phyloP scores from a whole-genome alignment of 2,797 vertebrate genomes.

The Epinephelus coioides region DNA sequence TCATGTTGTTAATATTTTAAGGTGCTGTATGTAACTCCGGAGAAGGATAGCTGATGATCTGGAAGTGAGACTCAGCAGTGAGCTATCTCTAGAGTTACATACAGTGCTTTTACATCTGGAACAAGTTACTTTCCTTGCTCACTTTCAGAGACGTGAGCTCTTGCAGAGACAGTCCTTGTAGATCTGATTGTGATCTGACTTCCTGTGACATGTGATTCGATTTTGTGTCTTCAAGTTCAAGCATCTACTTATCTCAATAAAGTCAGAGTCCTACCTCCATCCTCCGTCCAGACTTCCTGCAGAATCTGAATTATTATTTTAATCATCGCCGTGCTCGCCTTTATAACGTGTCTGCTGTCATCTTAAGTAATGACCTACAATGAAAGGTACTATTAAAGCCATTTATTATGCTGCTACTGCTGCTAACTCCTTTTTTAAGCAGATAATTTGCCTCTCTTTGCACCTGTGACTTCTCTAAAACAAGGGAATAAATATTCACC shows the following conservation, averaged over 20 bases:
- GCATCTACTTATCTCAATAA: not conserved
- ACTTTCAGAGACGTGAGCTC: too few species aligned
- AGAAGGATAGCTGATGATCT: too few species aligned
- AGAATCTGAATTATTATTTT: constrained; percentile 48
- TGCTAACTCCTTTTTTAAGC: constrained; percentile 11
- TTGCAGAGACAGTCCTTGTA: too few species aligned
- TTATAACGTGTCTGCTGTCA: constrained; percentile 40
- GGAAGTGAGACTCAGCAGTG: too few species aligned
- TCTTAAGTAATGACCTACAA: constrained; percentile 43
- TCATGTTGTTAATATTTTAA: not conserved
- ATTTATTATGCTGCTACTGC: constrained; percentile 29
- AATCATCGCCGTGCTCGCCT: constrained; percentile 26
- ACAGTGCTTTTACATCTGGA: too few species aligned
- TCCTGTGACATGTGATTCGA: not conserved
- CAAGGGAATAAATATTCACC: constrained; percentile 26
- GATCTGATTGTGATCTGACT: constrained; percentile 4
- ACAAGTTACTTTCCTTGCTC: too few species aligned
- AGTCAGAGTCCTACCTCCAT: not conserved
- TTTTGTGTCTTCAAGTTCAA: constrained; percentile 1
- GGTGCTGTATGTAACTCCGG: too few species aligned
- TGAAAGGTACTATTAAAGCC: constrained; percentile 34
- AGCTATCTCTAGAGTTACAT: too few species aligned
- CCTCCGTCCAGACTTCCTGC: constrained; percentile 31
- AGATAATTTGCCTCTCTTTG: constrained; percentile 7
- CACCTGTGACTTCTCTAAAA: constrained; percentile 32